Percentiles rank a stretch among this genome's conserved stretches.
These are phyloP conservation scores for Enteromius viviparus DNA, from an alignment of 2,797 vertebrate genomes.

Conservation along the genomic window DNA sequence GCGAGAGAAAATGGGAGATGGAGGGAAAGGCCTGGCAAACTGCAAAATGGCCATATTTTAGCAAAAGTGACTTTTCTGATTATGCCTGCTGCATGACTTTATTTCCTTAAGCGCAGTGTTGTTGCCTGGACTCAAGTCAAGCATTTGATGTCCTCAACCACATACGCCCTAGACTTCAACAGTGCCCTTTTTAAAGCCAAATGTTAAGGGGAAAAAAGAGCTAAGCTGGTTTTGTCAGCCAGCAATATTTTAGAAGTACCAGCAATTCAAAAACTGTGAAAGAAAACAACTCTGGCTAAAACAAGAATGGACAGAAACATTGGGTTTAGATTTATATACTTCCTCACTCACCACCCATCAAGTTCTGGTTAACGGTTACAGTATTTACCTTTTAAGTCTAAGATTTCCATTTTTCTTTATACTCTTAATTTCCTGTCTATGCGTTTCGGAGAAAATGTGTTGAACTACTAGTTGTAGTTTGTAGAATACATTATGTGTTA, in stretches of 20 bases:
- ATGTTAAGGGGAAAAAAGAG: slow-evolving; percentile 53
- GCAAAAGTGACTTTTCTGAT: slow-evolving; percentile 67
- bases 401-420: neutral
- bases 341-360: slow-evolving; percentile 15
- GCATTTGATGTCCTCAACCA: slow-evolving; percentile 70
- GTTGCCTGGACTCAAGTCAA: slow-evolving; percentile 69
- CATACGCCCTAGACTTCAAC: slow-evolving; percentile 69
- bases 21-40: slow-evolving; percentile 56
- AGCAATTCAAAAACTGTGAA: slow-evolving; percentile 57
- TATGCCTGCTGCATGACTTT: slow-evolving; percentile 69
- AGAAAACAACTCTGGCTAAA: slow-evolving; percentile 57
- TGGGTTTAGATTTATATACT: slow-evolving; percentile 29
- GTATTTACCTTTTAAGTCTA: neutral
- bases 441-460: neutral
- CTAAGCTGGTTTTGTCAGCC: slow-evolving; percentile 41
- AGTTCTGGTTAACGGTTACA: neutral
- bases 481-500: neutral
- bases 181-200: slow-evolving; percentile 66
- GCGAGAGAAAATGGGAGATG: slow-evolving; percentile 34
- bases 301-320: slow-evolving; percentile 27
- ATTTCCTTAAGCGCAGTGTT: slow-evolving; percentile 74
- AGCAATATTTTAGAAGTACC: slow-evolving; percentile 60
- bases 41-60: slow-evolving; percentile 58
- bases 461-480: neutral
- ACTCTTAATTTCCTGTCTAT: neutral